Conservation (phyloP, 2,113 vertebrate species). For the Alexandromys fortis region DNA sequence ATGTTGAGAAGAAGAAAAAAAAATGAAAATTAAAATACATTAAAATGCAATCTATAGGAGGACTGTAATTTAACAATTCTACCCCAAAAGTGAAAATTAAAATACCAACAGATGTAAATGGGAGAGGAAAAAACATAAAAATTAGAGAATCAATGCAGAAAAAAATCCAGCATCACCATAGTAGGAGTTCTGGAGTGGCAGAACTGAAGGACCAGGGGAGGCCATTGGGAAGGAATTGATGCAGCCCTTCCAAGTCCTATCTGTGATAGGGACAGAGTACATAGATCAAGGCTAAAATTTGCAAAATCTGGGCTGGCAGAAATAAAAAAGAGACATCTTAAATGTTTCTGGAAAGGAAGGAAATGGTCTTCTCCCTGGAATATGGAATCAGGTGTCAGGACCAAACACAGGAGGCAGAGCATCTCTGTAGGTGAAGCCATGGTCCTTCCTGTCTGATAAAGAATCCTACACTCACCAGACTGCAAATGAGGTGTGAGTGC, state of each 20-base stretch:
- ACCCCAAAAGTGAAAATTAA: slow-evolving; percentile 38
- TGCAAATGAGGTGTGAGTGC: not conserved
- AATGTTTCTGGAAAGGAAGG: not conserved
- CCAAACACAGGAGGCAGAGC: not conserved
- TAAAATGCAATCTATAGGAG: slow-evolving; percentile 8
- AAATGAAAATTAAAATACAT: slow-evolving; percentile 55
- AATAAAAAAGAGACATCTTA: not conserved
- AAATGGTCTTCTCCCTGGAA: not conserved
- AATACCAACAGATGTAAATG: slow-evolving; percentile 42
- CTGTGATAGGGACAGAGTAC: not conserved
- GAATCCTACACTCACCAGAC: slow-evolving; percentile 15
- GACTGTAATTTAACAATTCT: not conserved
- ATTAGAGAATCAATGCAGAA: not conserved
- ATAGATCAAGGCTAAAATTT: not conserved
- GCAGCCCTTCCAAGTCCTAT: not conserved
- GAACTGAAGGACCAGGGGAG: not conserved
- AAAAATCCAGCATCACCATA: not conserved
- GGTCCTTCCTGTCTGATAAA: not conserved
- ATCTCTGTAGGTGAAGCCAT: not conserved
- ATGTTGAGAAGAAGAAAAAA: not conserved
- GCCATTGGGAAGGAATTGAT: not conserved
- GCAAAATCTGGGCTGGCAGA: not conserved
- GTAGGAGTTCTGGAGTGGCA: not conserved
- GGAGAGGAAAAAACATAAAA: not conserved
- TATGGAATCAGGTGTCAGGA: not conserved